Percentiles rank a stretch among this genome's conserved stretches.
Conservation (phyloP, 2,888 invertebrate genomes). For the Antheraea yamamai region DNA sequence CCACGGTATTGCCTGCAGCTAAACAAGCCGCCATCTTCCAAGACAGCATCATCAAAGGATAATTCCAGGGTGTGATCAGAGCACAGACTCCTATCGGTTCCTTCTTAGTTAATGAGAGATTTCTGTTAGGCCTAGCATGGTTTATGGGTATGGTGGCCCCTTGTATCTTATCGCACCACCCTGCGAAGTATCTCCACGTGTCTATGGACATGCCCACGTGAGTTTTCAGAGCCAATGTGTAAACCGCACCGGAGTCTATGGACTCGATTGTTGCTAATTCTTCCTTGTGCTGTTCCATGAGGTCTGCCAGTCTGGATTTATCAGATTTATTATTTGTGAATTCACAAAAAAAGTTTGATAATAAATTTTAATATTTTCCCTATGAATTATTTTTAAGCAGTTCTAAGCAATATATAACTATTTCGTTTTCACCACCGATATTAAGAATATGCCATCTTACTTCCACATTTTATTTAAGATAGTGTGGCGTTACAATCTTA, state of each 20-base stretch:
- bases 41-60: constrained; percentile 98
- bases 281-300: constrained; percentile 97
- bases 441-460: too few species aligned
- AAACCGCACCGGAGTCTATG: constrained; percentile 97
- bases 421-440: too few species aligned
- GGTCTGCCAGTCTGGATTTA: constrained; percentile 89
- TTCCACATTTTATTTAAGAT: too few species aligned
- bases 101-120: constrained; percentile 92
- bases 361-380: too few species aligned
- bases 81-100: constrained; percentile 98
- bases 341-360: not conserved
- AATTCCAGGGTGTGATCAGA: constrained; percentile 98
- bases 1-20: constrained; percentile 97
- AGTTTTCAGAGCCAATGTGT: constrained; percentile 97
- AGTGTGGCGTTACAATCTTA: too few species aligned
- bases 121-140: constrained; percentile 94
- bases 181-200: constrained; percentile 97
- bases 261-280: constrained; percentile 97
- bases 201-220: constrained; percentile 99
- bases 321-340: not conserved
- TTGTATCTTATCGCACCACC: constrained; percentile 97
- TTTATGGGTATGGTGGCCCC: constrained; percentile 95
- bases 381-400: too few species aligned
- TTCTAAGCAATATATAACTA: too few species aligned
- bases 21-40: constrained; percentile 99